These are phyloP conservation scores for Hemichromis elongatus DNA, from an alignment of 2,113 vertebrate species.

Conservation along the genomic window DNA sequence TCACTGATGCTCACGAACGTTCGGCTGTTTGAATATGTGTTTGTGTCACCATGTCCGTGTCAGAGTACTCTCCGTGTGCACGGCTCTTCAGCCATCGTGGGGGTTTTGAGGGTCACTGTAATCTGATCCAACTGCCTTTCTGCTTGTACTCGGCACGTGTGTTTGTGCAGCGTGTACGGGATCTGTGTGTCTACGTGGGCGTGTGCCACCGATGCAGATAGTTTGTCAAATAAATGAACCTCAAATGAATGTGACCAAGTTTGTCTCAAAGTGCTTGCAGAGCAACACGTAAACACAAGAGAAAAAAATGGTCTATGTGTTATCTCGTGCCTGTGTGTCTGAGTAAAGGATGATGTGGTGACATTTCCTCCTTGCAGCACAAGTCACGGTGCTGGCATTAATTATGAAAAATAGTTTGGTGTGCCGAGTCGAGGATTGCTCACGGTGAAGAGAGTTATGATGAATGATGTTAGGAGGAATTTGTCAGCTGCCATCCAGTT, in stretches of 20 bases:
- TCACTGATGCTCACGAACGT: neutral
- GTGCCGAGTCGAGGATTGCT: conserved; percentile 4
- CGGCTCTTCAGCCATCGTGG: conserved; percentile 24
- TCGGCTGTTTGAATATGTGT: neutral
- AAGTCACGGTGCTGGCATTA: conserved; percentile 36
- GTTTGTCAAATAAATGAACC: conserved; percentile 23
- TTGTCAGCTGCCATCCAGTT: conserved; percentile 30
- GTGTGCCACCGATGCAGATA: neutral
- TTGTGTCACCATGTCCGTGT: neutral
- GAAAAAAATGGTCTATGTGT: conserved; percentile 11
- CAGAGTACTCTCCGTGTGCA: conserved; percentile 26
- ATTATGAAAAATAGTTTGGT: conserved; percentile 48
- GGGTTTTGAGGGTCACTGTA: conserved; percentile 38
- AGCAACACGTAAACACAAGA: conserved; percentile 17
- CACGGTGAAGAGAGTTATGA: conserved; percentile 5
- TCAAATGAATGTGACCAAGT: conserved; percentile 5
- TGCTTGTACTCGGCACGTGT: neutral
- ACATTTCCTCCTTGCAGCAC: conserved; percentile 21
- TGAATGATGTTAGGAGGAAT: conserved; percentile 24
- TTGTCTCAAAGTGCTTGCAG: conserved; percentile 25
- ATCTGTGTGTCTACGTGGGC: neutral
- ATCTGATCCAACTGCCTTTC: conserved; percentile 55
- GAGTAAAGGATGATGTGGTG: conserved; percentile 29
- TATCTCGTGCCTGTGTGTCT: neutral
- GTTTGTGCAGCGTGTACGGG: neutral